These are phyloP conservation scores for Noctua comes DNA, from an alignment of 2,888 invertebrate species.

Conservation along the genomic window DNA sequence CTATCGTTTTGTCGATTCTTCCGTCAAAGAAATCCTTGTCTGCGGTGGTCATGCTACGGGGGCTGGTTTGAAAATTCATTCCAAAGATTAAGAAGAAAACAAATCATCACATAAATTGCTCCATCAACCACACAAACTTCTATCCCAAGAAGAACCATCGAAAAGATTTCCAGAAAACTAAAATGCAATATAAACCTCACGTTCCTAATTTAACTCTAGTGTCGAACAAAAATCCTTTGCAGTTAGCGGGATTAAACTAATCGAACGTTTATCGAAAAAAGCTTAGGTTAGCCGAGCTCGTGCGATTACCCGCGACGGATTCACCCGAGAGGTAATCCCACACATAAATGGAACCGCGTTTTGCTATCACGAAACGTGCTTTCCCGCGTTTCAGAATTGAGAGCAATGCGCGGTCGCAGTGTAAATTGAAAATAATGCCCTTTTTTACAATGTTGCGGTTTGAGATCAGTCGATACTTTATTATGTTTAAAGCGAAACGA, in stretches of 20 bases:
- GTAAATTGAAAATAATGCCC: conserved; percentile 61
- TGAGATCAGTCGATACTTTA: conserved; percentile 12
- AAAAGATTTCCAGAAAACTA: not conserved
- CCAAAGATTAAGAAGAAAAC: not conserved
- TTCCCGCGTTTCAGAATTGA: conserved; percentile 23
- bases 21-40: too few relatives aligned
- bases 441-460: conserved; percentile 12
- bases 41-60: too few relatives aligned
- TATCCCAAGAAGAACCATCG: not conserved
- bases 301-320: conserved; percentile 28
- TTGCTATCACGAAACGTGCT: conserved; percentile 26
- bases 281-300: conserved; percentile 40
- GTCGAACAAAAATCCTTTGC: conserved; percentile 5
- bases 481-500: conserved; percentile 11
- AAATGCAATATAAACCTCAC: conserved; percentile 1
- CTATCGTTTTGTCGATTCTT: too few relatives aligned
- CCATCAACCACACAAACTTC: not conserved
- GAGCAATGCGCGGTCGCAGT: conserved; percentile 27
- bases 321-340: conserved; percentile 38
- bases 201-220: not conserved
- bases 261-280: conserved; percentile 61
- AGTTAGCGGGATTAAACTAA: conserved; percentile 51
- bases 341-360: conserved; percentile 48
- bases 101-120: not conserved
- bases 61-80: too few relatives aligned